Percentiles rank a stretch among this genome's conserved stretches.
Evolutionary conservation across 2,888 invertebrate genomes (phyloP).

Genomic region (Xiphydria camelus): DNA sequence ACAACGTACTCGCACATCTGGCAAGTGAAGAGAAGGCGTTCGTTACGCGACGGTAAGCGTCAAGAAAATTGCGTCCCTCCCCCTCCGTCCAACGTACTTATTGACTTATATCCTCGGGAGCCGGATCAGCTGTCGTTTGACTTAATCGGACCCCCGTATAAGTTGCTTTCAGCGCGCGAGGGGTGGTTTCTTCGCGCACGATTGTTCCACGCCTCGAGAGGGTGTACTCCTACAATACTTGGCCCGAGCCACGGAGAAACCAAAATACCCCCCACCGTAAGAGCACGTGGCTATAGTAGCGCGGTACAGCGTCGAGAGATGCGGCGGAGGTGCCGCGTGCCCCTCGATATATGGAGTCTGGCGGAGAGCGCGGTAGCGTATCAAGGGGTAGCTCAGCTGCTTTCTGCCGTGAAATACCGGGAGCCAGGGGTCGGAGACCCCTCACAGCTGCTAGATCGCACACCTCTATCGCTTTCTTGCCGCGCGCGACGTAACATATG

Average conservation of each 20-base stretch:
- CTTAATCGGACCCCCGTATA: constrained; percentile 39
- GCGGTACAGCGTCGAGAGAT: too few species aligned
- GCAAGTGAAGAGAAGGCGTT: neutral
- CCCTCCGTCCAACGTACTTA: constrained; percentile 43
- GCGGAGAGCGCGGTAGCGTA: too few species aligned
- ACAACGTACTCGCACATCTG: too few species aligned
- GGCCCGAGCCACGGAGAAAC: constrained; percentile 23
- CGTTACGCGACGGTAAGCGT: neutral
- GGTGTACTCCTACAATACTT: constrained; percentile 37
- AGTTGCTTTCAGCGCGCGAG: constrained; percentile 25
- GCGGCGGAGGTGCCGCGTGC: too few species aligned
- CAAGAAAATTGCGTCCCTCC: constrained; percentile 13
- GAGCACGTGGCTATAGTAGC: too few species aligned
- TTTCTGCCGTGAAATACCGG: constrained; percentile 34
- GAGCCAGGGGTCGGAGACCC: constrained; percentile 42
- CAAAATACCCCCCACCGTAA: constrained; percentile 26
- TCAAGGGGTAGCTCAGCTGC: constrained; percentile 37
- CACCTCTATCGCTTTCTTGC: constrained; percentile 26
- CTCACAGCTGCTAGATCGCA: constrained; percentile 41
- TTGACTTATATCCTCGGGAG: constrained; percentile 46
- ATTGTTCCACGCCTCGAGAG: constrained; percentile 30
- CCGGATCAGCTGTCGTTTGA: constrained; percentile 44
- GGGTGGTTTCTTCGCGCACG: constrained; percentile 34
- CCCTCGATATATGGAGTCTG: too few species aligned
- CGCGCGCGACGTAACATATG: constrained; percentile 14